phyloP scores from a whole-genome alignment of 2,113 vertebrate species.

The Acinonyx jubatus region DNA sequence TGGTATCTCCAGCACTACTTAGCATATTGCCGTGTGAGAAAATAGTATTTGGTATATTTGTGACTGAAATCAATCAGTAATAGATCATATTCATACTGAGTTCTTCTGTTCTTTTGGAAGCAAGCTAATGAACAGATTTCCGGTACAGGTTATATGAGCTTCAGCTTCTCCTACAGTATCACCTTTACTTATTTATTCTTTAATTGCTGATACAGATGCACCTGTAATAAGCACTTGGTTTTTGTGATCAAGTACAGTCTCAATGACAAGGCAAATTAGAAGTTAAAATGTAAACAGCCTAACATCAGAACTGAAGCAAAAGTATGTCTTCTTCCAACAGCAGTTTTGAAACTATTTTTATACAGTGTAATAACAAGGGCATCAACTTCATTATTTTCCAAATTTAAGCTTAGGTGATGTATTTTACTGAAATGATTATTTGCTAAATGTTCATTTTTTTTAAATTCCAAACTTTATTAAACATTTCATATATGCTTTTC shows the following conservation, averaged over 20 bases:
- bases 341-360: conserved; percentile 75
- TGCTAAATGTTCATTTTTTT: too few species aligned
- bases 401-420: conserved; percentile 65
- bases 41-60: background rate
- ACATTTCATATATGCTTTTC: background rate
- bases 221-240: conserved; percentile 84
- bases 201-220: conserved; percentile 81
- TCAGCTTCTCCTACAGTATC: conserved; percentile 63
- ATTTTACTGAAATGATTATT: conserved; percentile 72
- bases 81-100: conserved; percentile 2
- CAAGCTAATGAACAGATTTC: conserved; percentile 46
- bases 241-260: conserved; percentile 81
- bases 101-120: conserved; percentile 25
- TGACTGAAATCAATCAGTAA: conserved; percentile 46
- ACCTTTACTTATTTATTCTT: conserved; percentile 81
- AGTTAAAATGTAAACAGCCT: conserved; percentile 72
- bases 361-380: conserved; percentile 80
- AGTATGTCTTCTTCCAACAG: conserved; percentile 69
- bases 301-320: conserved; percentile 79
- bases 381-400: conserved; percentile 82
- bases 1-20: background rate
- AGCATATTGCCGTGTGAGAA: background rate
- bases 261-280: conserved; percentile 73
- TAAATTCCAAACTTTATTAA: background rate
- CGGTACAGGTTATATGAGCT: conserved; percentile 61